These are phyloP conservation scores for Dufourea novaeangliae DNA, from an alignment of 1,140 invertebrate genomes.

Conservation along the genomic window DNA sequence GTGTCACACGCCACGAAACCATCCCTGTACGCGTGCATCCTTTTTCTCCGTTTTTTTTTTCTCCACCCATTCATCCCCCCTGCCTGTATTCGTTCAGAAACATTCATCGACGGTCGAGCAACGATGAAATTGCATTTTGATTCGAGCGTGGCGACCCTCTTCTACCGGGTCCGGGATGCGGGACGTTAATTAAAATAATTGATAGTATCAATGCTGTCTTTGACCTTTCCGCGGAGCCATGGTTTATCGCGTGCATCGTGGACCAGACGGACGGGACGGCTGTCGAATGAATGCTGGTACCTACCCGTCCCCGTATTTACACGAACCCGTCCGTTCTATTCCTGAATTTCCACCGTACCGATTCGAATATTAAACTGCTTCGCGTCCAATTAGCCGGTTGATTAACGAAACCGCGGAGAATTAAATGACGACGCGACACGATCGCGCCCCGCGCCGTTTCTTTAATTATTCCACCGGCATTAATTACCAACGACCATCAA, in stretches of 20 bases:
- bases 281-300: constrained; percentile 35
- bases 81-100: not conserved
- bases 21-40: not conserved
- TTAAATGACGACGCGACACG: constrained; percentile 5
- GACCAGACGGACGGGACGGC: not conserved
- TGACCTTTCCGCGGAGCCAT: not conserved
- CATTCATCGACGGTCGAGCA: constrained; percentile 17
- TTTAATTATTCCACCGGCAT: constrained; percentile 30
- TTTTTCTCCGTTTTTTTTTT: not conserved
- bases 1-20: constrained; percentile 28
- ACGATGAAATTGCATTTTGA: constrained; percentile 49
- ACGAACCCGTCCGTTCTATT: not conserved
- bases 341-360: not conserved
- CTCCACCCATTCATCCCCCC: no score
- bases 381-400: constrained; percentile 28
- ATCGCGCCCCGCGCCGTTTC: not conserved
- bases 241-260: not conserved
- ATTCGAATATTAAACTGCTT: constrained; percentile 46
- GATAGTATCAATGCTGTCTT: constrained; percentile 37
- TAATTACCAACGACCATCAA: no score
- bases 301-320: constrained; percentile 24
- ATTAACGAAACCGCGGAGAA: constrained; percentile 30
- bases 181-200: constrained; percentile 47
- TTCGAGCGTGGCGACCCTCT: constrained; percentile 12
- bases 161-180: constrained; percentile 15